Evolutionary conservation across 2,797 vertebrate species (phyloP).

Genomic region (Luscinia luscinia): DNA sequence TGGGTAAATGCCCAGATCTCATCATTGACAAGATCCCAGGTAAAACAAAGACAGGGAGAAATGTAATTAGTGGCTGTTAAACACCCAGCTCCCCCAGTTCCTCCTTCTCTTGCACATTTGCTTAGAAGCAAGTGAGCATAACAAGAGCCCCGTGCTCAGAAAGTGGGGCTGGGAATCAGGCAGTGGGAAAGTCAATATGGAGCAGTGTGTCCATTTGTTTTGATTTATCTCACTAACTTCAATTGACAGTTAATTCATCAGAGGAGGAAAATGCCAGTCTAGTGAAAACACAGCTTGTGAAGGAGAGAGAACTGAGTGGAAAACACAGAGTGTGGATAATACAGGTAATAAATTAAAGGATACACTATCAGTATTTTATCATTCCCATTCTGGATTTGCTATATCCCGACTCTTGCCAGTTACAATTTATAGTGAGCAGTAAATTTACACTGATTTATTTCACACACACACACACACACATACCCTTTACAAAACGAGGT

Average conservation of each 20-base stretch:
- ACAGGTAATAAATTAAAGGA: conserved; percentile 76
- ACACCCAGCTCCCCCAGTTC: neutral
- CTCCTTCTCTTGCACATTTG: neutral
- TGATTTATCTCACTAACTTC: conserved; percentile 73
- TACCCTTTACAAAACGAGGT: neutral
- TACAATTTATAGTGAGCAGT: neutral
- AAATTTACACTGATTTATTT: neutral
- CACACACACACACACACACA: neutral
- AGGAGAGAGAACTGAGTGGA: conserved; percentile 49
- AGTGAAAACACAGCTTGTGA: conserved; percentile 58
- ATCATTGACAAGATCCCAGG: neutral
- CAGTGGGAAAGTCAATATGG: conserved; percentile 48
- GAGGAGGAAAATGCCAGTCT: conserved; percentile 60
- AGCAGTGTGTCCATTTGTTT: conserved; percentile 60
- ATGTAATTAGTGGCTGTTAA: neutral
- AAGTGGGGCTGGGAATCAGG: conserved; percentile 78
- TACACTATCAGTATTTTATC: conserved; percentile 57
- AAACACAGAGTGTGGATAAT: conserved; percentile 57
- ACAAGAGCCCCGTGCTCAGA: conserved; percentile 64
- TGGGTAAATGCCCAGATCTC: neutral
- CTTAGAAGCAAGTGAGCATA: conserved; percentile 20
- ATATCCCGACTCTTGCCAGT: conserved; percentile 9
- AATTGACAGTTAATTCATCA: conserved; percentile 69
- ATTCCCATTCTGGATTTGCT: neutral
- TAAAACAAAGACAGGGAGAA: neutral